These are phyloP conservation scores for Tursiops truncatus DNA, from an alignment of 2,113 vertebrate genomes.

Conservation along the genomic window DNA sequence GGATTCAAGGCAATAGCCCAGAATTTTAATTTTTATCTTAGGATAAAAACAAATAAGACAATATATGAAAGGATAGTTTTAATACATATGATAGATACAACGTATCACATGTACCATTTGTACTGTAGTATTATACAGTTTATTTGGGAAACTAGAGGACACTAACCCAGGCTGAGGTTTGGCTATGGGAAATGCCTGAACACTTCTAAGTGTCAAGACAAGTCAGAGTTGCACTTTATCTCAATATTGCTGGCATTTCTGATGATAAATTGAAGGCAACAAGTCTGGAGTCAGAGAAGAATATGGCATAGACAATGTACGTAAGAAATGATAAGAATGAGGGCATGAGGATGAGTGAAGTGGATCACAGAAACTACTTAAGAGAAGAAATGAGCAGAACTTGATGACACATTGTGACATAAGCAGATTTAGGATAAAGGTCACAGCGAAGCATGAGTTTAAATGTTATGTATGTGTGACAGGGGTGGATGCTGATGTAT, in stretches of 20 bases:
- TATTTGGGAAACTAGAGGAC: background rate
- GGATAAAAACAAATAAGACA: background rate
- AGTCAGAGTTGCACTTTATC: background rate
- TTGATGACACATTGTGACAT: background rate
- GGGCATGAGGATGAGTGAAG: background rate
- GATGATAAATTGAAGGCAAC: background rate
- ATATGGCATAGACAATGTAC: background rate
- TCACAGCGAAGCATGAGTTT: background rate
- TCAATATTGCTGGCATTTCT: background rate
- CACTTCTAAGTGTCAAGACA: background rate
- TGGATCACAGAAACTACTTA: background rate
- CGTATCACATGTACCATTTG: too few species aligned
- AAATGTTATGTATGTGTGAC: background rate
- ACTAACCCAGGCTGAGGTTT: background rate
- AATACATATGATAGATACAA: background rate
- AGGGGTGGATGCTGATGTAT: background rate
- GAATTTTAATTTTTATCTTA: background rate
- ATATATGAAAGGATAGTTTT: background rate
- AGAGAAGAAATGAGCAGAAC: background rate
- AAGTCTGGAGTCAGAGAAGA: background rate
- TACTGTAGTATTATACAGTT: background rate
- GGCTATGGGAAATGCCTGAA: background rate
- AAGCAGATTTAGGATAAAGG: background rate
- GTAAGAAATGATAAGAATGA: background rate
- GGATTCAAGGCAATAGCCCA: background rate